Percentiles rank a stretch among this genome's conserved stretches.
These are phyloP conservation scores for Cynopterus brachyotis DNA, from an alignment of 2,113 vertebrate genomes.

Conservation along the genomic window DNA sequence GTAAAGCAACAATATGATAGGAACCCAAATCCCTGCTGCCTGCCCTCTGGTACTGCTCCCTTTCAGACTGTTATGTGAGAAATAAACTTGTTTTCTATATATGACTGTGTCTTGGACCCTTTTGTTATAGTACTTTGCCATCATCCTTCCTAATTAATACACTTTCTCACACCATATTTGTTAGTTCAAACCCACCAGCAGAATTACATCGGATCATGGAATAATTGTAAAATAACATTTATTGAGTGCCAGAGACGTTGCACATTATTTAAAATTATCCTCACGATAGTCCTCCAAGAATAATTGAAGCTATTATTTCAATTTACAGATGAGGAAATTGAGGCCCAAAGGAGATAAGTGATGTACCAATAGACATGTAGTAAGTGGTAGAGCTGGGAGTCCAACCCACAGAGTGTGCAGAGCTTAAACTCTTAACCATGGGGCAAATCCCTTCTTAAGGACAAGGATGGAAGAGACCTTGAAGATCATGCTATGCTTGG, in stretches of 20 bases:
- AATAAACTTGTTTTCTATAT: conserved; percentile 41
- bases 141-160: background rate
- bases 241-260: background rate
- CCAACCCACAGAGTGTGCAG: background rate
- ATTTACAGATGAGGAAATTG: background rate
- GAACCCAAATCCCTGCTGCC: background rate
- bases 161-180: background rate
- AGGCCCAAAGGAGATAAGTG: background rate
- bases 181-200: background rate
- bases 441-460: background rate
- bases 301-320: background rate
- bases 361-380: too few species aligned
- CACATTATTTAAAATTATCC: background rate
- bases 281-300: background rate
- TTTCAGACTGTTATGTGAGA: background rate
- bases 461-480: background rate
- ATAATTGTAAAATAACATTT: background rate
- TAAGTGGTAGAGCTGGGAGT: background rate
- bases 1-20: background rate
- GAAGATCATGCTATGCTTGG: background rate
- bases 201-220: background rate
- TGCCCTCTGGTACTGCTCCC: fast-evolving
- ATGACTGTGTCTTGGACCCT: background rate
- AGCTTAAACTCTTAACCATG: background rate
- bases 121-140: background rate